Conservation (phyloP, 2,888 invertebrate genomes). For the Malachius bipustulatus region DNA sequence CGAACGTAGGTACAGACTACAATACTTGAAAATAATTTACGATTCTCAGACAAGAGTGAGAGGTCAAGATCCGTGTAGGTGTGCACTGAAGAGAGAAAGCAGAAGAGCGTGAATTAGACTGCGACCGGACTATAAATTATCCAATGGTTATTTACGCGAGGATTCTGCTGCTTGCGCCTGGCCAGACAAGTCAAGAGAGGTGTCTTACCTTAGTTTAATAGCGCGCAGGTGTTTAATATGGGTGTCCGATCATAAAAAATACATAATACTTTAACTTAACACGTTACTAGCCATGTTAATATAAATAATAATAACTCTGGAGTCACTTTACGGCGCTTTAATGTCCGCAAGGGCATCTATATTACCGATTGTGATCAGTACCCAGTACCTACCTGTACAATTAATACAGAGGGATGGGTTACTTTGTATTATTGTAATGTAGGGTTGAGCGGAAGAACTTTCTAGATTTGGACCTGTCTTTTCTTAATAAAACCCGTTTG, state of each 20-base stretch:
- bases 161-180: constrained; percentile 22
- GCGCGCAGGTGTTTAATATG: constrained; percentile 27
- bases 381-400: no score
- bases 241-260: constrained; percentile 28
- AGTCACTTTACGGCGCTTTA: constrained; percentile 24
- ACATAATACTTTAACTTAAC: constrained; percentile 29
- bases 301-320: constrained; percentile 30
- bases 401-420: no score
- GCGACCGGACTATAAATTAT: constrained; percentile 26
- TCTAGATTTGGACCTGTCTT: no score
- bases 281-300: constrained; percentile 29
- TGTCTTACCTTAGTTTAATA: constrained; percentile 25
- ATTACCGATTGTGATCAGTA: no score
- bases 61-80: no score
- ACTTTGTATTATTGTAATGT: no score
- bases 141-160: constrained; percentile 23
- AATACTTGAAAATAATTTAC: no score
- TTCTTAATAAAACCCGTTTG: no score
- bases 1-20: no score
- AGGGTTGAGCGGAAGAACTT: no score
- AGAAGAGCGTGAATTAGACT: constrained; percentile 33
- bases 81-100: no score
- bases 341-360: constrained; percentile 21
- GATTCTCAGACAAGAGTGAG: no score
- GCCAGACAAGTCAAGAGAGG: constrained; percentile 26